Evolutionary conservation across 1,140 invertebrate genomes (phyloP), one percentile per base, ranked within the genome.

Genomic region (Daktulosphaira vitifoliae): DNA sequence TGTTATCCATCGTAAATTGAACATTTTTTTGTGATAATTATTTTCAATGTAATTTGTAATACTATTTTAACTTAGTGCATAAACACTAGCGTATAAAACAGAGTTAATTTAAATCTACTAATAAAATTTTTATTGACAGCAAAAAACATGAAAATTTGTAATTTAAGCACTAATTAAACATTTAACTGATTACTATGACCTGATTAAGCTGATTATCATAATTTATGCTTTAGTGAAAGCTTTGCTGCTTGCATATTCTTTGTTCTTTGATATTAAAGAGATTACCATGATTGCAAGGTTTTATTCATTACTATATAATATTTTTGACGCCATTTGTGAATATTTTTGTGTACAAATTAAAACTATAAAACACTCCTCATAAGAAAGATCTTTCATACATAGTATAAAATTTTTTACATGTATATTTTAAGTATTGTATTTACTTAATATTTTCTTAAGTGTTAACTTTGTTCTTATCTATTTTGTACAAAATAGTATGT

Each of bases 1-100:
- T 33, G 42, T 48, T 48, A 59, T 59, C 39, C 42, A 62, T 25
- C 25, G 56, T 62, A 46, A 46, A 48, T 48, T 62, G 56, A 62
- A 62, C 56, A 62, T 62, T 62, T 59, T 54, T 62, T 62, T 62
- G 56, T 62, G 56, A 62, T 62, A 62, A 62, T 62, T 62, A 62
- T 62, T 62, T 62, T 39, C 56, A 62, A 62, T 33, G 16, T 62
- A 62, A 62, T 59, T 44, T 46, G 18, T n/a, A n/a, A 46, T 46
- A 59, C 54, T 59, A 59, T 46, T 59, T 16, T 62, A 25, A 48
- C 42, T 62, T 62, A 62, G 42, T 15, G 23, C 44, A 16, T 62
- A 62, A 44, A 62, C 42, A 33, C 46, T 48, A 48, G 46, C 56
- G 15, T 15, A 25, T 59, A 62, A 25, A 18, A 15, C 42, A 33